Evolutionary conservation across 2,797 vertebrate genomes (phyloP).

Genomic region (Delichon dasypus): DNA sequence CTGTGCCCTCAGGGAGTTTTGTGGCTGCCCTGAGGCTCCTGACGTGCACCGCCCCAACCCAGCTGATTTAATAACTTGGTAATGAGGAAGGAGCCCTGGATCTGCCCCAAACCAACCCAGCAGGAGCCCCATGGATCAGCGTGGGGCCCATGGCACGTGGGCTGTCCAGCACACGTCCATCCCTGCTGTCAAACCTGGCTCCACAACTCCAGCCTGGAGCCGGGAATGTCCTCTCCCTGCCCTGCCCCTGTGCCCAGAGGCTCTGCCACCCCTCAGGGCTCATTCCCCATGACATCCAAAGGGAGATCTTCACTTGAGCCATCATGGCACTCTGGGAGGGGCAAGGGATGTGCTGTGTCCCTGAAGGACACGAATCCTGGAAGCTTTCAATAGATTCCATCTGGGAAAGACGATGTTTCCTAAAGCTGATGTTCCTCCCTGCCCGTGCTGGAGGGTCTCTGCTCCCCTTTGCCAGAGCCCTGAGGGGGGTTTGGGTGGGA

Average conservation of each 20-base stretch:
- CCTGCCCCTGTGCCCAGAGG: not conserved
- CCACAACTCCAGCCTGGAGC: not conserved
- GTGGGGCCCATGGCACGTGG: fast-evolving
- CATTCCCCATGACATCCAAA: fast-evolving
- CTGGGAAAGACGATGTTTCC: not conserved
- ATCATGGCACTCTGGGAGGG: not conserved
- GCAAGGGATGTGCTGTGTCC: fast-evolving
- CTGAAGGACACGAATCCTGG: not conserved
- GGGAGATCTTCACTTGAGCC: not conserved
- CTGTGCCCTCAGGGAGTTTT: not conserved
- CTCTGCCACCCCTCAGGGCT: not conserved
- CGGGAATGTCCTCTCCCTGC: not conserved
- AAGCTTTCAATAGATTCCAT: not conserved
- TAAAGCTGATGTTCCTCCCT: not conserved
- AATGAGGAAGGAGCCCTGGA: not conserved
- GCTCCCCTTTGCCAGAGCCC: not conserved
- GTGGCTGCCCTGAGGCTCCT: not conserved
- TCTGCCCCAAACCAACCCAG: not conserved
- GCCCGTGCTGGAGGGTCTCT: not conserved
- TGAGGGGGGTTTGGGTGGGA: not conserved
- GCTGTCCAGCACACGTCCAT: fast-evolving
- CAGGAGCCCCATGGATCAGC: not conserved
- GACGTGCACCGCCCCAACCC: not conserved
- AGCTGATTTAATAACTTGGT: not conserved
- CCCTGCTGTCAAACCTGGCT: not conserved